phyloP scores from a whole-genome alignment of 1,140 invertebrate genomes.

The Heterodera carotae region DNA sequence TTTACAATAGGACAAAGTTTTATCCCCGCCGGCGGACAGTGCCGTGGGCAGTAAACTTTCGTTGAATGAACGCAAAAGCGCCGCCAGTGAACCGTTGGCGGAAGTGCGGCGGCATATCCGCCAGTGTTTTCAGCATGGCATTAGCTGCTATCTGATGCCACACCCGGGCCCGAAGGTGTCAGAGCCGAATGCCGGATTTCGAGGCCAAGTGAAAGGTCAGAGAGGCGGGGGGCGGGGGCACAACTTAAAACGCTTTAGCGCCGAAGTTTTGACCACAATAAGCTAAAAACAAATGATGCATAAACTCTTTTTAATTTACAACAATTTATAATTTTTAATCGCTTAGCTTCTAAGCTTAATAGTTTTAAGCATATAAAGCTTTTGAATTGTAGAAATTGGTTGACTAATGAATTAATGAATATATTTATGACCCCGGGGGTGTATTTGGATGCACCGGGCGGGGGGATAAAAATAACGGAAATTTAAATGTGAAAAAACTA shows the following conservation, averaged over 20 bases:
- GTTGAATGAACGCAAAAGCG: slow-evolving; percentile 19
- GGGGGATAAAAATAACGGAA: too few relatives aligned
- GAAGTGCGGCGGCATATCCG: slow-evolving; percentile 55
- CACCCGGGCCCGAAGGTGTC: slow-evolving; percentile 64
- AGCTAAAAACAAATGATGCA: too few relatives aligned
- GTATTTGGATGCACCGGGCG: too few relatives aligned
- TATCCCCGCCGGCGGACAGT: slow-evolving; percentile 9
- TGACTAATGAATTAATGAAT: too few relatives aligned
- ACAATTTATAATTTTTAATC: too few relatives aligned
- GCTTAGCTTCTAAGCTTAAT: too few relatives aligned
- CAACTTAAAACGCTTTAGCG: too few relatives aligned
- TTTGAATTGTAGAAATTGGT: too few relatives aligned
- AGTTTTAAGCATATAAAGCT: too few relatives aligned
- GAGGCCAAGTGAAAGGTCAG: slow-evolving; percentile 61
- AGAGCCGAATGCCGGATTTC: slow-evolving; percentile 52
- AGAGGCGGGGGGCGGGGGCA: not conserved
- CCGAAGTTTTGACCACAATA: too few relatives aligned
- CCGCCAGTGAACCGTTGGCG: slow-evolving; percentile 32
- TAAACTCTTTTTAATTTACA: too few relatives aligned
- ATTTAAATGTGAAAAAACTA: not conserved
- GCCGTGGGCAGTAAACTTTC: slow-evolving; percentile 35
- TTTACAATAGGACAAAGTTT: slow-evolving; percentile 40
- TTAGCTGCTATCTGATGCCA: slow-evolving; percentile 58
- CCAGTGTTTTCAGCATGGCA: slow-evolving; percentile 56
- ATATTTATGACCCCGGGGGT: too few relatives aligned